Base-by-base conservation (phyloP, 2,113 vertebrate genomes). In the Lepus timidus region DNA sequence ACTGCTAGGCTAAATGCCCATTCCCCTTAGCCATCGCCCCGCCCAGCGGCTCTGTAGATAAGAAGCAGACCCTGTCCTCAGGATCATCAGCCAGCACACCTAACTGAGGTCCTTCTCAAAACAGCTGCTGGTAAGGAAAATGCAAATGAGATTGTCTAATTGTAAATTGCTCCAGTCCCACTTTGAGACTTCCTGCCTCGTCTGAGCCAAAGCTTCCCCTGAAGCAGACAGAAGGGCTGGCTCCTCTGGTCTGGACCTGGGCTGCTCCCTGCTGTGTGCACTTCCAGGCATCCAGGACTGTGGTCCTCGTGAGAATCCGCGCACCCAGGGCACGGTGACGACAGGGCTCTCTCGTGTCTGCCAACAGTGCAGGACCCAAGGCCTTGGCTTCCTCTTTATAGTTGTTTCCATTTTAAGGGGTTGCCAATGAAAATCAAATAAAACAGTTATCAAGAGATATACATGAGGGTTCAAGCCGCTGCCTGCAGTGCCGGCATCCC, bases 351-450 rank as follows among this genome's bases (percentile, higher is more conserved):
- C 61, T 29, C 27, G 2, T 1, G 2, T 61, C 95, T 83, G 65
- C 55, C 78, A 55, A 76, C 33, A 81, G 62, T 44, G 11, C 29
- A 74, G 76, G 33, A 49, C 19, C 6, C 8, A 55, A 14, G 62
- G 88, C 73, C 85, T 71, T 86, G 67, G 76, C 31, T 82, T 96
- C 33, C 2, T 1, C 0, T 96, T 94, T 95, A 83, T 0, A 52
- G 58, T 51, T 85, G 58, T 95, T 93, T 92, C 33, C n/a, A 29
- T 31, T 97, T 91, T 65, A 68, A 95, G 84, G 23, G 27, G n/a
- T 22, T 22, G 44, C 62, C 16, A 44, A 14, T n/a, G 51, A 76
- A 51, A 82, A 86, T 12, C 55, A 44, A 55, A n/a, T 33, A 39
- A 19, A 84, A 27, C n/a, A 87, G 0, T 3, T 61, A 67, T 61